phyloP scores from a whole-genome alignment of 2,797 vertebrate genomes.

The Sebastes dallii region DNA sequence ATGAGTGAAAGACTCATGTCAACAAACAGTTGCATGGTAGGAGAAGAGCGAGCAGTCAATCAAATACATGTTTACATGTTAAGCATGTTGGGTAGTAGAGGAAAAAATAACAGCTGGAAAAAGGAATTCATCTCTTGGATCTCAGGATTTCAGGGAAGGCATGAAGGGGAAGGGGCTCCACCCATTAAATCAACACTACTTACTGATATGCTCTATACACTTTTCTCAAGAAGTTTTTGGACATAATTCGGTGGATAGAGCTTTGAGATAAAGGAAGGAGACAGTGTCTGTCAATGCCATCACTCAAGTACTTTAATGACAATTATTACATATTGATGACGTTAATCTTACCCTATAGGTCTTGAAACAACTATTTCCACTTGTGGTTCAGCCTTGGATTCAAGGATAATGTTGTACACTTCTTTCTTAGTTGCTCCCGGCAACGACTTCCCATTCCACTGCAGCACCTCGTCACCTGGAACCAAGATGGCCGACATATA shows the following conservation, averaged over 20 bases:
- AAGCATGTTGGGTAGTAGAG: constrained; percentile 17
- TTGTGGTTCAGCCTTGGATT: constrained; percentile 98
- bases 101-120: constrained; percentile 18
- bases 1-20: constrained; percentile 9
- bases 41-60: constrained; percentile 22
- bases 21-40: not conserved
- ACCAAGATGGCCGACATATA: constrained; percentile 67
- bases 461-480: constrained; percentile 96
- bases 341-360: constrained; percentile 92
- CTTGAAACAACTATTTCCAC: constrained; percentile 99
- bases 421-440: constrained; percentile 99
- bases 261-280: constrained; percentile 81
- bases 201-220: constrained; percentile 91
- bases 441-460: constrained; percentile 98
- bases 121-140: constrained; percentile 7
- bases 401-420: constrained; percentile 99
- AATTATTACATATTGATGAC: not conserved
- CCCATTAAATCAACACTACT: constrained; percentile 73
- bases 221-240: constrained; percentile 91
- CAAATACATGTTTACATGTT: constrained; percentile 3
- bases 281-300: constrained; percentile 55
- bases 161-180: constrained; percentile 43
- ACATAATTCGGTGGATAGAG: constrained; percentile 85
- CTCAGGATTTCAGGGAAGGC: constrained; percentile 45
- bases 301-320: not conserved